Percentiles rank a stretch among this genome's conserved stretches.
These are phyloP conservation scores for Sardina pilchardus DNA, from an alignment of 2,113 vertebrate species.

Conservation along the genomic window DNA sequence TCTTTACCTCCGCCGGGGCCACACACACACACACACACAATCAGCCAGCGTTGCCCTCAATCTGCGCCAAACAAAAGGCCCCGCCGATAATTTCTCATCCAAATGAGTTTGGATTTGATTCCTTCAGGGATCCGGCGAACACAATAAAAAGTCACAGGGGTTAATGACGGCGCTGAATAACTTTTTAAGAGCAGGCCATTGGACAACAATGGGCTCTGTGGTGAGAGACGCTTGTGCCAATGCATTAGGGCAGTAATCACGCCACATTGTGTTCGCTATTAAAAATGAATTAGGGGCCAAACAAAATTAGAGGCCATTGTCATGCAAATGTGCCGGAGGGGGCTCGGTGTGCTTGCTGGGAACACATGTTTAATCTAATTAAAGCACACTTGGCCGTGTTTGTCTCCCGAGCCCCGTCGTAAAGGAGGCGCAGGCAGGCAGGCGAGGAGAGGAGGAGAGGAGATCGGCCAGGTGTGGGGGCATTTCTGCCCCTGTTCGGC, in stretches of 20 bases:
- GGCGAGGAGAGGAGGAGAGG: not conserved
- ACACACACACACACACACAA: conserved; percentile 55
- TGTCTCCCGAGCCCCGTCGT: conserved; percentile 24
- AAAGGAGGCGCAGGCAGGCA: conserved; percentile 44
- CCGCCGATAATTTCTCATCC: conserved; percentile 65
- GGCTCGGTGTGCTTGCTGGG: conserved; percentile 58
- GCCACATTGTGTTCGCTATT: conserved; percentile 68
- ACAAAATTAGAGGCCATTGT: conserved; percentile 68
- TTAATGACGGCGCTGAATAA: conserved; percentile 84
- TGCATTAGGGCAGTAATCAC: conserved; percentile 77
- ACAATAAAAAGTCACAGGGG: conserved; percentile 73
- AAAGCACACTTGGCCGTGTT: conserved; percentile 63
- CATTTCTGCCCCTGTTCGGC: not conserved
- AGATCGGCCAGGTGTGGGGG: not conserved
- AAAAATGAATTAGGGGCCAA: conserved; percentile 73
- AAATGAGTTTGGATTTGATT: conserved; percentile 67
- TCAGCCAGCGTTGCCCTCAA: conserved; percentile 58
- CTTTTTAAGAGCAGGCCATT: conserved; percentile 68
- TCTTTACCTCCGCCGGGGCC: conserved; percentile 61
- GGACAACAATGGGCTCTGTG: conserved; percentile 63
- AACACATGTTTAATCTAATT: conserved; percentile 68
- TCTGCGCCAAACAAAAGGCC: conserved; percentile 66
- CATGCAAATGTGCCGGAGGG: conserved; percentile 61
- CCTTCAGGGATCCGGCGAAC: conserved; percentile 71
- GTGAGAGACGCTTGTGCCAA: conserved; percentile 67